Evolutionary conservation across 1,140 invertebrate species (phyloP), one percentile per base, ranked within the genome.

Genomic region (Trichonephila clavipes): DNA sequence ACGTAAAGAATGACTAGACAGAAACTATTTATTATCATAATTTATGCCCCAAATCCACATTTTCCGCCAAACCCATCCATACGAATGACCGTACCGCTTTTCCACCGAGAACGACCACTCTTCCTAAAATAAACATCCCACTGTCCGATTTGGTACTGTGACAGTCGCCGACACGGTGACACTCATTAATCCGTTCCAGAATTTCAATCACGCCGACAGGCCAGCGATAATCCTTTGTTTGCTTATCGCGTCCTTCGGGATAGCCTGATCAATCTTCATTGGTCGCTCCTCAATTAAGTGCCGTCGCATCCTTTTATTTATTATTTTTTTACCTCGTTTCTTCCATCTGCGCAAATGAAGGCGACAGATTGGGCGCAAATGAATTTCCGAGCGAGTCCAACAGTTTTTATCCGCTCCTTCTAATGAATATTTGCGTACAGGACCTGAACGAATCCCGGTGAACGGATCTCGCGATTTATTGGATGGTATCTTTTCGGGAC

Each of bases 191-290:
- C 81, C 72, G 90, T 85, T 83, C 28, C 61, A 66, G 81, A 92
- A 92, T 85, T 85, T 92, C 81, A 92, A 92, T 92, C 90, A 85
- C 61, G n/a, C 2, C 51, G 51, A 51, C 51, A 51, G 51, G 21
- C 61, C 24, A 85, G 51, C 81, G 90, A 85, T 85, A 83, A 92
- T 92, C 90, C 90, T 66, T 85, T 72, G 72, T 92, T 92, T 81
- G 90, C 90, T 92, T 92, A 83, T 92, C 90, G 28, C 61, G 81
- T 51, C 90, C 24, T 72, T 81, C 34, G 40, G 69, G 64, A 62
- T 21, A 24, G 58, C 14, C 14, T 66, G 61, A 92, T 92, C 77
- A 59, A 92, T 92, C 90, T 92, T 92, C 58, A 92, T 92, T 61
- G 58, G 61, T 92, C 90, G 28, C n/a, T 51, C 34, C 90, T n/a